Percentiles rank a stretch among this genome's conserved stretches.
Evolutionary conservation across 2,113 vertebrate genomes (phyloP).

Genomic region (Uropsilus gracilis): DNA sequence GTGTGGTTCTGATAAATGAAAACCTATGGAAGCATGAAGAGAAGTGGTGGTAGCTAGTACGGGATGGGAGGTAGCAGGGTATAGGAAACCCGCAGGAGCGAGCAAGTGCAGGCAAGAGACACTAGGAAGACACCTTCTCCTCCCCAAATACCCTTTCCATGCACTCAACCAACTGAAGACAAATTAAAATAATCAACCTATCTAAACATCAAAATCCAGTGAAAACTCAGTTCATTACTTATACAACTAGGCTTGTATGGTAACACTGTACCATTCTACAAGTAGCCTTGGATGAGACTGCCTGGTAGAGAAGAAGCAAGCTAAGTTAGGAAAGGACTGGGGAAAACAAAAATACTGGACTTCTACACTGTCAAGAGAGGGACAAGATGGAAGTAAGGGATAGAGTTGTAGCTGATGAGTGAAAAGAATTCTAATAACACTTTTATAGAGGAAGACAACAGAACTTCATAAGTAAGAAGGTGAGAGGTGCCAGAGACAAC

Average conservation of each 20-base stretch:
- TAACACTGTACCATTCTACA: not conserved
- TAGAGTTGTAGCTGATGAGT: not conserved
- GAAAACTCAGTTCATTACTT: not conserved
- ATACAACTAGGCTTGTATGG: not conserved
- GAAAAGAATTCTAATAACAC: not conserved
- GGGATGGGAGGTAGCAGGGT: not conserved
- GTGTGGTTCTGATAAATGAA: not conserved
- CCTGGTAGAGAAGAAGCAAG: not conserved
- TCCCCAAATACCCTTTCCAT: conserved; percentile 1
- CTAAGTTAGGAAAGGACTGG: not conserved
- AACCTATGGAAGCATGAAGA: conserved; percentile 14
- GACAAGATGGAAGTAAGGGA: not conserved
- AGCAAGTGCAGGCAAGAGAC: not conserved
- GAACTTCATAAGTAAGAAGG: not conserved
- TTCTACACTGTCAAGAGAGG: not conserved
- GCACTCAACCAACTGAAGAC: not conserved
- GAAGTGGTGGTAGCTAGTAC: not conserved
- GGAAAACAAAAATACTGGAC: not conserved
- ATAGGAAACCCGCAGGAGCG: not conserved
- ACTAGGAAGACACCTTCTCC: not conserved
- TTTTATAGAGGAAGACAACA: not conserved
- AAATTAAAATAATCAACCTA: conserved; percentile 17
- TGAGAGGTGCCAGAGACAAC: not conserved
- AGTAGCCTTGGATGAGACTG: not conserved
- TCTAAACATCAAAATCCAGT: conserved; percentile 7